Evolutionary conservation across 2,888 invertebrate genomes (phyloP).

Genomic region (Idaea biselata): DNA sequence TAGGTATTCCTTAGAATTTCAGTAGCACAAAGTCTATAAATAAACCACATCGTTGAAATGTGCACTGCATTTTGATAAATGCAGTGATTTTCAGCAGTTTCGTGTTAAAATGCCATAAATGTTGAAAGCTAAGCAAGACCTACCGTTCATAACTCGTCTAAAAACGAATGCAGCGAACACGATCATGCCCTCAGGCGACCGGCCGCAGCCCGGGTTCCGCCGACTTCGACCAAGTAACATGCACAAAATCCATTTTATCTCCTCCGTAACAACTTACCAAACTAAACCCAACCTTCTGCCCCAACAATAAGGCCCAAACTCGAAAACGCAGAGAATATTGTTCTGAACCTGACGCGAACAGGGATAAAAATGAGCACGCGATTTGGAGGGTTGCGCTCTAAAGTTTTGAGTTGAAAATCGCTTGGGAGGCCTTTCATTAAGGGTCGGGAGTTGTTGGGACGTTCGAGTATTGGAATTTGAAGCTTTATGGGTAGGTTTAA

Average conservation of each 20-base stretch:
- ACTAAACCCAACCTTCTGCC: constrained; percentile 34
- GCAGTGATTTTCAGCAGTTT: constrained; percentile 14
- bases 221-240: constrained; percentile 66
- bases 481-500: constrained; percentile 28
- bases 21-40: neutral
- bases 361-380: constrained; percentile 42
- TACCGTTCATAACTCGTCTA: constrained; percentile 29
- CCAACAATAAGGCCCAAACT: constrained; percentile 36
- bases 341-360: constrained; percentile 56
- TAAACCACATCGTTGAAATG: neutral
- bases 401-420: constrained; percentile 48
- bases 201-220: constrained; percentile 24
- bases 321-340: constrained; percentile 35
- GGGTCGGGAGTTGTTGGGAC: constrained; percentile 43
- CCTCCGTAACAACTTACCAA: constrained; percentile 40
- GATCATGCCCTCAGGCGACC: constrained; percentile 26
- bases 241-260: constrained; percentile 78
- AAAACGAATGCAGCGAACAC: constrained; percentile 39
- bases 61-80: neutral
- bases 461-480: constrained; percentile 32
- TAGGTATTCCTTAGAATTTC: neutral
- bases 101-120: constrained; percentile 25
- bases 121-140: constrained; percentile 25
- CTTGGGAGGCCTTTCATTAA: constrained; percentile 43
- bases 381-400: constrained; percentile 44